These are phyloP conservation scores for Pseudomyrmex sp. DNA, from an alignment of 1,140 invertebrate genomes.

Conservation along the genomic window DNA sequence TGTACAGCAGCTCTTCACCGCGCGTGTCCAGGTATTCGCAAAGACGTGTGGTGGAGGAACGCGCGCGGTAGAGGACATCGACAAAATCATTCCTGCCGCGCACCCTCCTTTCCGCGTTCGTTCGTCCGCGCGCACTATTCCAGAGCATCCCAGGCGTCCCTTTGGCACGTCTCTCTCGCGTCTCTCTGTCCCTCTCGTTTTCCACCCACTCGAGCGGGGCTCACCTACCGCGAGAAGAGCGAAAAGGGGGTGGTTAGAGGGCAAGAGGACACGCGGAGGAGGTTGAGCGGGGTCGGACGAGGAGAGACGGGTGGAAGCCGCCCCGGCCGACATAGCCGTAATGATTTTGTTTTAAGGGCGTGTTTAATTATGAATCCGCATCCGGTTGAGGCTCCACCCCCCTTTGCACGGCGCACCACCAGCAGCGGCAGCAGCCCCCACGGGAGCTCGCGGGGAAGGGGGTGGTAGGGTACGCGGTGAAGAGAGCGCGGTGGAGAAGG, in stretches of 20 bases:
- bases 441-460: conserved; percentile 46
- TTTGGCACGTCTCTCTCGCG: conserved; percentile 62
- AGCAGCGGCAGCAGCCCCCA: conserved; percentile 52
- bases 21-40: conserved; percentile 50
- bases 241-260: conserved; percentile 39
- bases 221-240: conserved; percentile 46
- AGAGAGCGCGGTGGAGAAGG: conserved; percentile 57
- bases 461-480: conserved; percentile 44
- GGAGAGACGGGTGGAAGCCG: conserved; percentile 74
- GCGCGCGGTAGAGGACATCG: conserved; percentile 65
- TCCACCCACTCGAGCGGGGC: conserved; percentile 51
- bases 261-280: conserved; percentile 56
- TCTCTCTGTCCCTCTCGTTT: conserved; percentile 59
- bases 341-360: conserved; percentile 86
- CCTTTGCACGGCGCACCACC: conserved; percentile 70
- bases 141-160: conserved; percentile 45
- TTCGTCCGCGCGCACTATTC: conserved; percentile 28
- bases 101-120: conserved; percentile 41
- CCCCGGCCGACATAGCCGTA: conserved; percentile 79
- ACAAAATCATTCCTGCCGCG: conserved; percentile 59
- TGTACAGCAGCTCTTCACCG: conserved; percentile 26
- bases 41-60: conserved; percentile 47
- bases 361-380: conserved; percentile 86
- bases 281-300: conserved; percentile 42
- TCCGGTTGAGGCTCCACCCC: conserved; percentile 84